Conservation (phyloP, 2,113 vertebrate species). For the Myrmecobius fasciatus region DNA sequence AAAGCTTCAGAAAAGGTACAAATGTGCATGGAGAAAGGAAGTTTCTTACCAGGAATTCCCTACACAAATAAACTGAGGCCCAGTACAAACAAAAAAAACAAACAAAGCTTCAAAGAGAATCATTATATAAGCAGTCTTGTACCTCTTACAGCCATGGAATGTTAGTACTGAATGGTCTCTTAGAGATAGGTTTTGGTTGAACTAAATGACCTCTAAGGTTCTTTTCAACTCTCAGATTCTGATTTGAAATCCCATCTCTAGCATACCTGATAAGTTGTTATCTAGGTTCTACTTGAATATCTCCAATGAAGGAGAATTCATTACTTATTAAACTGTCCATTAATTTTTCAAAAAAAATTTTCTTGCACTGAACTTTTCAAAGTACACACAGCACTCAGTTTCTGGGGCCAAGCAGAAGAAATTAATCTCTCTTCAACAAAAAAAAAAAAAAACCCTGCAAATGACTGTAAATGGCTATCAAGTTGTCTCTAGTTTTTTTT, state of each 20-base stretch:
- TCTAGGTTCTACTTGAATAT: neutral
- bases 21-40: neutral
- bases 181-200: neutral
- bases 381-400: neutral
- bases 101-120: neutral
- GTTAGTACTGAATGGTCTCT: neutral
- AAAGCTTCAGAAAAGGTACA: neutral
- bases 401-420: neutral
- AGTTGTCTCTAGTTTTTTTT: too few relatives aligned
- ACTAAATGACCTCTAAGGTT: neutral
- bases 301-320: neutral
- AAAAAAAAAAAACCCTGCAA: too few relatives aligned
- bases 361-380: neutral
- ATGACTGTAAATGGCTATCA: too few relatives aligned
- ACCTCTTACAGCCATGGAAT: neutral
- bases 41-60: neutral
- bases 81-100: neutral
- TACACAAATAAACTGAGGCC: neutral
- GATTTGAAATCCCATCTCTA: neutral
- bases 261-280: neutral
- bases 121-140: neutral
- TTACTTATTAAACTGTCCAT: neutral
- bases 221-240: neutral
- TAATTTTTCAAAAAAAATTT: neutral
- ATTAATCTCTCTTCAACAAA: too few relatives aligned